Base-by-base conservation (phyloP, 2,888 invertebrate genomes). In the Lochmaea crataegi region DNA sequence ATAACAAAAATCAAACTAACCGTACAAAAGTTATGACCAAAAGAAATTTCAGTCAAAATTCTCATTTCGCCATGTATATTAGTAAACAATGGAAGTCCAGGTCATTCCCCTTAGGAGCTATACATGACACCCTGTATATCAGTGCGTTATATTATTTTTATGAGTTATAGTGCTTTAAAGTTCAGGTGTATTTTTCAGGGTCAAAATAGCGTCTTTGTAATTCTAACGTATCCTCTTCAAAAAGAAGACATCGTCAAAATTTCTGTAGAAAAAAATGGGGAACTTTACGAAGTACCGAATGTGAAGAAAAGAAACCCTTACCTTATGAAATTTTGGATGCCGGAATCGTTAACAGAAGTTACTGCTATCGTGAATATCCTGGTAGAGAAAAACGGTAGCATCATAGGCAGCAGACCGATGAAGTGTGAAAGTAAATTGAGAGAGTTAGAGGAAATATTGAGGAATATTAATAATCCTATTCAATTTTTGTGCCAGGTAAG, bases 401-500 rank as follows among this genome's bases (percentile, higher is more conserved):
- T 94, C 6, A 88, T 96, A 26, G 96, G 96, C 0, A 90, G 93
- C 58, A 88, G 94, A n/a, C 94, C 94, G 81, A 92, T 96, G 79
- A 96, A 96, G 85, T 96, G 96, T 86, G 96, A 96, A 87, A 95
- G 95, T 82, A 90, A 94, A 70, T 88, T 96, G 68, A 88, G 94
- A 45, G 96, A 96, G 83, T 87, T 96, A 69, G 95, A 95, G 84
- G 94, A 95, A 82, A 88, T 96, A 80, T 87, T 96, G 69, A 88
- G 94, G 51, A 91, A 92, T 6, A 91, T 92, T 71, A 94, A 94
- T 80, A 94, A 94, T 82, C 96, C 96, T 0, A 87, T 96, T 67
- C 94, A 95, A 85, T 95, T 96, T 82, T 94, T 96, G 93, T 95
- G 96, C 81, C 95, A 95, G 90, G 94, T 93, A 65, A 66, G 45